Conservation (phyloP, 1,140 invertebrate genomes). For the Gryon sp. region DNA sequence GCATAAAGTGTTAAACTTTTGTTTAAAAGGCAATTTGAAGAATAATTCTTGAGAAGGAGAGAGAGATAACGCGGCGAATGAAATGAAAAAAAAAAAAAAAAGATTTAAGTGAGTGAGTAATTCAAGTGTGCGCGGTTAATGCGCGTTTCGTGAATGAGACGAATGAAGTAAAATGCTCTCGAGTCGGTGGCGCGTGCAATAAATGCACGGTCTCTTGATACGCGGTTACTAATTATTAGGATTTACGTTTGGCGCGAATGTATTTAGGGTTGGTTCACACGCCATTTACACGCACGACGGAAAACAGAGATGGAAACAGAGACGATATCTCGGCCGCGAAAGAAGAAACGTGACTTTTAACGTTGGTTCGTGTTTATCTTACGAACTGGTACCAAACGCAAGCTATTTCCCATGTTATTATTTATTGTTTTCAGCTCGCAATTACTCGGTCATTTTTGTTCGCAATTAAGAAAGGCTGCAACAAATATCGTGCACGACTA, state of each 20-base stretch:
- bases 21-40: no score
- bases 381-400: conserved; percentile 20
- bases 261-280: conserved; percentile 64
- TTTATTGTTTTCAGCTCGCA: conserved; percentile 51
- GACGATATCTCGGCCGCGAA: neutral
- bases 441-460: conserved; percentile 31
- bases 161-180: conserved; percentile 72
- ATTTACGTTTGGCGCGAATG: conserved; percentile 64
- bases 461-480: conserved; percentile 21
- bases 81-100: conserved; percentile 46
- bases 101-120: conserved; percentile 48
- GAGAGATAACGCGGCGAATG: conserved; percentile 17
- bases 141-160: conserved; percentile 71
- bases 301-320: conserved; percentile 37
- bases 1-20: no score
- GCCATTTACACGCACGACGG: conserved; percentile 48
- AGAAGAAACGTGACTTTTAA: conserved; percentile 33
- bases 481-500: conserved; percentile 36
- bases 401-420: conserved; percentile 45
- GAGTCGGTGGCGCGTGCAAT: conserved; percentile 70
- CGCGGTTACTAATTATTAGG: conserved; percentile 72
- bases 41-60: no score
- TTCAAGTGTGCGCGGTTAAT: conserved; percentile 69
- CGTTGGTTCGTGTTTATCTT: conserved; percentile 44
- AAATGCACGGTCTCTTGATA: conserved; percentile 69